Evolutionary conservation across 1,140 invertebrate species (phyloP), one percentile per base, ranked within the genome.

Genomic region (Diabrotica undecimpunctata): DNA sequence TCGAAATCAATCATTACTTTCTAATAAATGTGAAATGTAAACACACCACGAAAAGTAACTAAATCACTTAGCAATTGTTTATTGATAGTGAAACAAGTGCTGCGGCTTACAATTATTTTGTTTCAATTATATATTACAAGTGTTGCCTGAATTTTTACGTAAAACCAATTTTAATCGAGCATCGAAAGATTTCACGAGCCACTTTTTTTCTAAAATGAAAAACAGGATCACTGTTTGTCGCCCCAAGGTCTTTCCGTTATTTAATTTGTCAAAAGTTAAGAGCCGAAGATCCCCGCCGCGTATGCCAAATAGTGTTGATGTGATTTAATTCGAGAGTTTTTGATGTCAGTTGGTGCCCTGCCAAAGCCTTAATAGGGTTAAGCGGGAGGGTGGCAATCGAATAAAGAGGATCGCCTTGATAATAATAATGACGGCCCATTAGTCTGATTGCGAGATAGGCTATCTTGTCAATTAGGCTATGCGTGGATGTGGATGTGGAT

Each of bases 371-470:
- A 66, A 69, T 68, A 70, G 66, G 70, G 70, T 64, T 70, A 73
- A 71, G 72, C 70, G 25, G 25, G 25, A 25, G 25, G 25, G 25
- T 73, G 70, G 70, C 68, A 72, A 74, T 73, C 67, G 66, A 74
- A 66, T 73, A 69, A 74, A 52, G 56, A 62, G 64, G 70, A 72
- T 73, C 67, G 70, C 66, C 68, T 67, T 75, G 73, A 75, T 75
- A 73, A 73, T 64, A 70, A 73, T 75, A 75, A 75, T 69, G 72
- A 75, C 73, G 73, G 66, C 61, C 69, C 73, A 75, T 75, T 75
- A 73, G 73, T 61, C 66, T 66, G 68, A 70, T 72, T 70, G 69
- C 53, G 61, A 65, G 71, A 70, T 70, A 70, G 59, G 65, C 63
- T 70, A 64, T 68, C 65, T 65, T 62, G 64, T 67, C 65, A 66